Evolutionary conservation across 2,888 invertebrate genomes (phyloP).

Genomic region (Dimorphilus gyrociliatus): DNA sequence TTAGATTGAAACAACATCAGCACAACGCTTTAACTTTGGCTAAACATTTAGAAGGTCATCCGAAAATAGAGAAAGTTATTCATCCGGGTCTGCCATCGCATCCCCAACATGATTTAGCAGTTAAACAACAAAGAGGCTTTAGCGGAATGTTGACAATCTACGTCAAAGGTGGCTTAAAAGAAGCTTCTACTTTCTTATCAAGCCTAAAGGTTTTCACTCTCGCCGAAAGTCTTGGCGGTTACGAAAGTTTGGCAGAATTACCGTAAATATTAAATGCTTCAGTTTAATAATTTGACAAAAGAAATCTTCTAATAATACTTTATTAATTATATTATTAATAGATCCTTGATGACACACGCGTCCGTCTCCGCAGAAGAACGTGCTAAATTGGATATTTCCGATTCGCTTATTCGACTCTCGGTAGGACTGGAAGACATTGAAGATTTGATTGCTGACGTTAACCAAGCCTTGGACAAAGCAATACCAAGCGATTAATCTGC

Average conservation of each 20-base stretch:
- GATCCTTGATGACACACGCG: conserved; percentile 38
- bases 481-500: too few relatives aligned
- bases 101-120: conserved; percentile 33
- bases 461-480: conserved; percentile 27
- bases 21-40: conserved; percentile 33
- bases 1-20: conserved; percentile 37
- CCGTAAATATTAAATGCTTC: conserved; percentile 27
- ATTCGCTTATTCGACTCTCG: conserved; percentile 33
- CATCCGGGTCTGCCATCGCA: conserved; percentile 36
- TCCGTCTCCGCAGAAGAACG: conserved; percentile 32
- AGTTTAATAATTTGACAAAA: conserved; percentile 1
- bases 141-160: conserved; percentile 37
- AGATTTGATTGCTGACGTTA: conserved; percentile 31
- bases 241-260: conserved; percentile 35
- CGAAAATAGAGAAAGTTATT: conserved; percentile 29
- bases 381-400: conserved; percentile 28
- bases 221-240: conserved; percentile 38
- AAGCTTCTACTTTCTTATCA: conserved; percentile 25
- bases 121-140: conserved; percentile 34
- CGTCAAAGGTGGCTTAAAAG: conserved; percentile 30
- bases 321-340: conserved; percentile 9
- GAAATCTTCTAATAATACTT: conserved; percentile 1
- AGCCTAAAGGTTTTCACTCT: conserved; percentile 32
- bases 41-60: conserved; percentile 24
- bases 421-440: conserved; percentile 35